Conservation (phyloP, 2,888 invertebrate genomes). For the Nematopogon swammerdamellus region DNA sequence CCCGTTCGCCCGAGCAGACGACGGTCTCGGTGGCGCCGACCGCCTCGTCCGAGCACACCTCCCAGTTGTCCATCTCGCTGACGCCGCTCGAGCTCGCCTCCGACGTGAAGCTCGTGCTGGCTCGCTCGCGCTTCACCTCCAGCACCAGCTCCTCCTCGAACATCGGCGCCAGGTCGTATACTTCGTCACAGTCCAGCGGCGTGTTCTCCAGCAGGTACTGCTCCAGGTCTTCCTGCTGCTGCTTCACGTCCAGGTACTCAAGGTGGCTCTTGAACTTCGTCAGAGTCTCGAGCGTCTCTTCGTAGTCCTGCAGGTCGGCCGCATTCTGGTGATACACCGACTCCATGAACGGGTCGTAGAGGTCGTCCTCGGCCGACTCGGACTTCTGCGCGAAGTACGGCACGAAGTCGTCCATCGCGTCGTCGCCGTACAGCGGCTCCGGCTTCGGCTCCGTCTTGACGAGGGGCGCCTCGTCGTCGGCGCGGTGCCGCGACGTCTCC, state of each 20-base stretch:
- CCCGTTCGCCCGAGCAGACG: constrained; percentile 11
- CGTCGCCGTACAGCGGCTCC: constrained; percentile 40
- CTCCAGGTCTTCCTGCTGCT: constrained; percentile 36
- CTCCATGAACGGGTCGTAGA: constrained; percentile 22
- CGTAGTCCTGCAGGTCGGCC: constrained; percentile 56
- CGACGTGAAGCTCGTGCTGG: constrained; percentile 46
- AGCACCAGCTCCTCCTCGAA: constrained; percentile 39
- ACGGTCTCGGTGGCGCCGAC: background rate
- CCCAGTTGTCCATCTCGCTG: constrained; percentile 35
- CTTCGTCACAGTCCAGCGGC: constrained; percentile 31
- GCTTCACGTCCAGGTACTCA: constrained; percentile 38
- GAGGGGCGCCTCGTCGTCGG: no score
- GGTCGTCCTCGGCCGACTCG: constrained; percentile 30
- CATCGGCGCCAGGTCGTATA: constrained; percentile 36
- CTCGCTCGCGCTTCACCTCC: constrained; percentile 44
- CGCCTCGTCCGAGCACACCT: constrained; percentile 4
- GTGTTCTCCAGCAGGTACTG: constrained; percentile 44
- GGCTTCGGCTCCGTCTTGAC: constrained; percentile 30
- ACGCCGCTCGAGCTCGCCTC: constrained; percentile 48
- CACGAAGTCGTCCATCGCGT: constrained; percentile 42
- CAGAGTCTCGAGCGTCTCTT: constrained; percentile 33
- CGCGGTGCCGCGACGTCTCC: constrained; percentile 15
- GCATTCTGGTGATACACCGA: constrained; percentile 57
- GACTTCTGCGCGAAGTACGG: constrained; percentile 36
- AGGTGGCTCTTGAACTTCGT: constrained; percentile 37